Percentiles rank a stretch among this genome's conserved stretches.
Conservation (phyloP, 2,888 invertebrate species). For the Epinotia ramella region DNA sequence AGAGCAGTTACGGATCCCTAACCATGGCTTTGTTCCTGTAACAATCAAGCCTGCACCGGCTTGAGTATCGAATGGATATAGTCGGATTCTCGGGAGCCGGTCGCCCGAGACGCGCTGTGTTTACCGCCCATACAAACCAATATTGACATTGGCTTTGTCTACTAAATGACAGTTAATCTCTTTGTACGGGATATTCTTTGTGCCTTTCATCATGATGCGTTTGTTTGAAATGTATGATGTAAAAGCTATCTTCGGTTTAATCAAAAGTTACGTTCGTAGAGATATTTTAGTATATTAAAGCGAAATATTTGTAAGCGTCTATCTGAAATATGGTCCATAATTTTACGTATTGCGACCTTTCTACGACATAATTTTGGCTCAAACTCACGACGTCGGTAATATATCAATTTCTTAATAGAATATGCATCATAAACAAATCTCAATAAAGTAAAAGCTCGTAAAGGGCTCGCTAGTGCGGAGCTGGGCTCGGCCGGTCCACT, state of each 20-base stretch:
- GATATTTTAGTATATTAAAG: background rate
- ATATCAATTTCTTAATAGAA: constrained; percentile 35
- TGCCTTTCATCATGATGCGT: constrained; percentile 57
- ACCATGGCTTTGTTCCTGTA: constrained; percentile 65
- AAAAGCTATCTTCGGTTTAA: constrained; percentile 1
- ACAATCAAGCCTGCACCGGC: constrained; percentile 51
- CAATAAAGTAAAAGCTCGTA: constrained; percentile 46
- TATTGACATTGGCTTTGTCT: constrained; percentile 81
- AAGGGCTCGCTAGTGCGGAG: constrained; percentile 38
- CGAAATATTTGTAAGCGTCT: background rate
- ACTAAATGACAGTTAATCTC: constrained; percentile 76
- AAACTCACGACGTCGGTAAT: constrained; percentile 25
- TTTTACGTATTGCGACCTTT: constrained; percentile 24
- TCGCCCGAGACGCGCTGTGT: constrained; percentile 67
- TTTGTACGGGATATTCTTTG: constrained; percentile 72
- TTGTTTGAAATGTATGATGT: constrained; percentile 49
- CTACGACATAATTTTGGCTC: constrained; percentile 26
- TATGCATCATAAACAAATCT: constrained; percentile 43
- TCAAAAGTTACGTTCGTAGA: background rate
- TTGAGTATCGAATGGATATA: constrained; percentile 58
- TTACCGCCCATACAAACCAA: constrained; percentile 76
- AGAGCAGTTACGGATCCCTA: constrained; percentile 29
- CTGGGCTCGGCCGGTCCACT: constrained; percentile 67
- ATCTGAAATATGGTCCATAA: background rate
- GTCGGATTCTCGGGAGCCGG: constrained; percentile 71